A percentile compares a stretch with the other conserved stretches of the same genome.
phyloP scores from a whole-genome alignment of 2,113 vertebrate species.

The Cryptomyrus ogoouensis region DNA sequence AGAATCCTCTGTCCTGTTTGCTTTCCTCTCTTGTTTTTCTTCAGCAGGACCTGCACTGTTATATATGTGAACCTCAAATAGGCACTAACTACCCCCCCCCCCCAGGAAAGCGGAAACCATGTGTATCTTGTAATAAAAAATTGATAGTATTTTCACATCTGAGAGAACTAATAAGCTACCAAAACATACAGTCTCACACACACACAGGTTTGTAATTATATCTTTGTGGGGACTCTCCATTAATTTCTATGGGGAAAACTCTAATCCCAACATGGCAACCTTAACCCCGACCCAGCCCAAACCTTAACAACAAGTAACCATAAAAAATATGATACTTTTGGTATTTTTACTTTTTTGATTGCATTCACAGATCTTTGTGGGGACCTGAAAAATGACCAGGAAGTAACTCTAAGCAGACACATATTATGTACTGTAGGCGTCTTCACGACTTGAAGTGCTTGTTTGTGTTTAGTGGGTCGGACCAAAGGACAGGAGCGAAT shows the following conservation, averaged over 20 bases:
- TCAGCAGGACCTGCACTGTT: not conserved
- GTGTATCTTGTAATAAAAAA: not conserved
- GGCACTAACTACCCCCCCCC: not conserved
- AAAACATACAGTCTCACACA: not conserved
- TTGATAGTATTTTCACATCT: not conserved
- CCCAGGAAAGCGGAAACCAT: not conserved
- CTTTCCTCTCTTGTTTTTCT: not conserved
- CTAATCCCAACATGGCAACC: not conserved
- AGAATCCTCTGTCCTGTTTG: slow-evolving; percentile 21
- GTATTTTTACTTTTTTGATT: not conserved
- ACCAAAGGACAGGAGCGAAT: not conserved
- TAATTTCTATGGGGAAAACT: not conserved
- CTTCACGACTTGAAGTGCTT: not conserved
- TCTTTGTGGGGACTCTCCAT: not conserved
- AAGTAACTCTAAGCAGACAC: not conserved
- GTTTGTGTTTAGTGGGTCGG: not conserved
- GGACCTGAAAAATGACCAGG: not conserved
- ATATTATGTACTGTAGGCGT: not conserved
- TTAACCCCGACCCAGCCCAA: not conserved
- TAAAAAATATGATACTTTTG: not conserved
- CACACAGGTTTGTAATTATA: not conserved
- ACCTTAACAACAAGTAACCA: not conserved
- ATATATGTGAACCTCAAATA: not conserved
- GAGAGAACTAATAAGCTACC: not conserved
- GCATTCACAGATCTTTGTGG: not conserved